These are phyloP conservation scores for Augochlorella aurata DNA, from an alignment of 2,888 invertebrate species.

Conservation along the genomic window DNA sequence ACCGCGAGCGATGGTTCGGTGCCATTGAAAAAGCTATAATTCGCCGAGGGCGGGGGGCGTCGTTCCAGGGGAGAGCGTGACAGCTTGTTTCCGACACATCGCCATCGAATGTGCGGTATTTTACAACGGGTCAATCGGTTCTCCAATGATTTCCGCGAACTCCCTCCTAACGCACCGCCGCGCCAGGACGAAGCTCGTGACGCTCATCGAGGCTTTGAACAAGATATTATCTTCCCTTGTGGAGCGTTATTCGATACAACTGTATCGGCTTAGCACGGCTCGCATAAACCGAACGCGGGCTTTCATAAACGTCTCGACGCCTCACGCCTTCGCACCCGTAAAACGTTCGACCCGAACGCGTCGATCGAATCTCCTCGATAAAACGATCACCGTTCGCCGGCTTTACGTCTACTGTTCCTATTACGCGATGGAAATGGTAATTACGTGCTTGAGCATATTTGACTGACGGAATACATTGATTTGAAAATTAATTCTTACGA, in stretches of 20 bases:
- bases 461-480: too few species aligned
- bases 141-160: conserved; percentile 62
- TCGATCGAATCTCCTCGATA: neutral
- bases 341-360: neutral
- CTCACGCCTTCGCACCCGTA: neutral
- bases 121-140: conserved; percentile 54
- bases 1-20: neutral
- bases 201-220: conserved; percentile 19
- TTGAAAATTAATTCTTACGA: too few species aligned
- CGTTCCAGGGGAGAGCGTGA: neutral
- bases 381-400: neutral
- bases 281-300: neutral
- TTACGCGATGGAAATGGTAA: neutral
- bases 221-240: conserved; percentile 21
- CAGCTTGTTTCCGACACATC: conserved; percentile 18
- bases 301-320: neutral
- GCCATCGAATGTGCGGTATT: conserved; percentile 39
- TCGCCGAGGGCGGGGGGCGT: neutral
- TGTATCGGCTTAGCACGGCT: conserved; percentile 32
- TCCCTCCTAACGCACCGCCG: conserved; percentile 39
- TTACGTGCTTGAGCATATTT: neutral
- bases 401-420: neutral
- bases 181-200: conserved; percentile 34
- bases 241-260: conserved; percentile 7
- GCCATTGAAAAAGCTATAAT: neutral